Percentiles rank a stretch among this genome's conserved stretches.
Evolutionary conservation across 2,888 invertebrate genomes (phyloP).

Genomic region (Sepioteuthis lessoniana): DNA sequence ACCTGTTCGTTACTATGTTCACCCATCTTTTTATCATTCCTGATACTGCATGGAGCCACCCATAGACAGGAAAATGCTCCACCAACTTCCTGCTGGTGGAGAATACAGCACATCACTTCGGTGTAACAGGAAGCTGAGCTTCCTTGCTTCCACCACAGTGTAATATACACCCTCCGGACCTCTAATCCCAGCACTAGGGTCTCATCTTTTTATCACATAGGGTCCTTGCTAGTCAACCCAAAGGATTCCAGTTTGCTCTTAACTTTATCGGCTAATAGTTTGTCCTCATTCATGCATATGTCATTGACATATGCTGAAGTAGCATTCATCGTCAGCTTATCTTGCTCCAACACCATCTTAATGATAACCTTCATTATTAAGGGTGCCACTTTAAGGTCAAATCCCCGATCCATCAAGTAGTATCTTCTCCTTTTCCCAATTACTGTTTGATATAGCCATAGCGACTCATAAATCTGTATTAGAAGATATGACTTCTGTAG

Average conservation of each 20-base stretch:
- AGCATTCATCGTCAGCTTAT: not conserved
- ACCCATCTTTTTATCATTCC: not conserved
- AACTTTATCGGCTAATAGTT: no score
- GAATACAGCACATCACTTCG: not conserved
- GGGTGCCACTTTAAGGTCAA: not conserved
- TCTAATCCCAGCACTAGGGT: not conserved
- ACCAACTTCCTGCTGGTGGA: not conserved
- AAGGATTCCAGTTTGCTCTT: not conserved
- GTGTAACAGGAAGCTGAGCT: not conserved
- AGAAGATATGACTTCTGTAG: not conserved
- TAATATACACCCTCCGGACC: not conserved
- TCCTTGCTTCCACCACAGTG: no score
- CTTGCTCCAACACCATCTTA: not conserved
- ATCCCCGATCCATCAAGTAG: not conserved
- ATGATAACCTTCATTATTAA: not conserved
- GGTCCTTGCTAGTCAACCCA: not conserved
- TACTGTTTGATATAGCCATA: not conserved
- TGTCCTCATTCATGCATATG: no score
- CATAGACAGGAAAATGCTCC: not conserved
- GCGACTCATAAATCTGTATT: not conserved
- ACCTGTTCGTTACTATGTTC: no score
- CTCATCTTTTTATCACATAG: not conserved
- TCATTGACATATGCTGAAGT: not conserved
- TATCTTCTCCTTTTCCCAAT: no score
- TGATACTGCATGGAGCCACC: not conserved